Evolutionary conservation across 2,888 invertebrate genomes (phyloP).

Genomic region (Macrophya alboannulata): DNA sequence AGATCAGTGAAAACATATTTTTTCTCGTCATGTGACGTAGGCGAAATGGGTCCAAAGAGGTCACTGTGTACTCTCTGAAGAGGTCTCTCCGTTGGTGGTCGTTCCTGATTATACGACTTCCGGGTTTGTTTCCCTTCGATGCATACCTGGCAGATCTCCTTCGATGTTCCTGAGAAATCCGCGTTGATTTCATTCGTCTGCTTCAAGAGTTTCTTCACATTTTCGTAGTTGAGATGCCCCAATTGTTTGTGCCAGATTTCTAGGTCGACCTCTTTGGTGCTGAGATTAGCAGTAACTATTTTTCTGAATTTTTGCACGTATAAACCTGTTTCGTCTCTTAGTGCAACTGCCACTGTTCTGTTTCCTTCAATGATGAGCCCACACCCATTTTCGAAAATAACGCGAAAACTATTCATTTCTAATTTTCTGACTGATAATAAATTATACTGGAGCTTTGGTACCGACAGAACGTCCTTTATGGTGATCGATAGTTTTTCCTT

Average conservation of each 20-base stretch:
- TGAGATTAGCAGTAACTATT: conserved; percentile 28
- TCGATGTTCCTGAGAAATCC: conserved; percentile 1
- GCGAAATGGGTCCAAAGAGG: conserved; percentile 65
- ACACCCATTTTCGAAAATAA: conserved; percentile 65
- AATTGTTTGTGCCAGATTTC: conserved; percentile 63
- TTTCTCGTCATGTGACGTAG: conserved; percentile 64
- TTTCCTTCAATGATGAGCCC: conserved; percentile 62
- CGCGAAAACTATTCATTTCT: conserved; percentile 63
- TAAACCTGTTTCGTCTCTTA: conserved; percentile 57
- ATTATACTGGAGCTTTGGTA: conserved; percentile 62
- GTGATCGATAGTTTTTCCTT: conserved; percentile 57
- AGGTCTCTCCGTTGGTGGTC: conserved; percentile 60
- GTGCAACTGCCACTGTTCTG: conserved; percentile 55
- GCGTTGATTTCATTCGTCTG: conserved; percentile 58
- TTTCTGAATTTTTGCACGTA: conserved; percentile 60
- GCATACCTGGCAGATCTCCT: not conserved
- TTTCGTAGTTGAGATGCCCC: conserved; percentile 61
- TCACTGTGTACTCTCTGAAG: conserved; percentile 68
- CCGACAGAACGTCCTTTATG: conserved; percentile 63
- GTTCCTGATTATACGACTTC: conserved; percentile 32
- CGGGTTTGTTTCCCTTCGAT: conserved; percentile 24
- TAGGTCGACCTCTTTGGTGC: conserved; percentile 25
- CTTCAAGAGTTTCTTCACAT: conserved; percentile 52
- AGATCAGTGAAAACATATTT: conserved; percentile 63
- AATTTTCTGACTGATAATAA: conserved; percentile 65